Base-by-base conservation (phyloP, 2,888 invertebrate species). In the Metallyticus violacea region DNA sequence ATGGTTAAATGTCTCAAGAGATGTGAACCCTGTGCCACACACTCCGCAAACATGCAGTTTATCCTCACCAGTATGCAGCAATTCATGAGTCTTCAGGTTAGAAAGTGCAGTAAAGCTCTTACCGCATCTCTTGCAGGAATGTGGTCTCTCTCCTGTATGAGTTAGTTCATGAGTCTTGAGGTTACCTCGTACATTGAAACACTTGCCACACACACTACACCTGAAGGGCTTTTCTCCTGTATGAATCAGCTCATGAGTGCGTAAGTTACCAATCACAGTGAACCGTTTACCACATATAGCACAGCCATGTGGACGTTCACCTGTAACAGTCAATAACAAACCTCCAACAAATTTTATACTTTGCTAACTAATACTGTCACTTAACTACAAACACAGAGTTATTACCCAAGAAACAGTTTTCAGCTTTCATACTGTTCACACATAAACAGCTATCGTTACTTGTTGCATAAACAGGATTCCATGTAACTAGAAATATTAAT, bases 271-370 rank as follows among this genome's bases (percentile, higher is more conserved):
- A 28, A 83, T 77, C 7, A 83, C 83, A 77, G 83, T 83, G 25
- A 83, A 83, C 4, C 83, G 30, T 28, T 88, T 88, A 25, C 88
- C 86, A 87, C 90, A 90, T 25, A 89, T 86, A 9, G 87, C 85
- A 88, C 90, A 90, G 76, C 77, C 85, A 81, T 89, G 89, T 15
- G 89, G 89, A 62, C 89, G 89, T 85, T 89, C 90, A 15, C 89
- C 89, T 0, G 89, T 89, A 85, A 62, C 40, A 62, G 40, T n/a
- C n/a, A 40, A 62, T 1, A 62, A 6, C 29, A 62, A 62, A 15
- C 15, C n/a, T n/a, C n/a, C n/a, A n/a, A n/a, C n/a, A n/a, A n/a
- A n/a, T n/a, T n/a, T n/a, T n/a, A n/a, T n/a, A n/a, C n/a, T n/a
- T n/a, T n/a, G n/a, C n/a, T n/a, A n/a, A n/a, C n/a, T n/a, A n/a